Conservation (phyloP, 2,113 vertebrate species). For the Cynopterus brachyotis region DNA sequence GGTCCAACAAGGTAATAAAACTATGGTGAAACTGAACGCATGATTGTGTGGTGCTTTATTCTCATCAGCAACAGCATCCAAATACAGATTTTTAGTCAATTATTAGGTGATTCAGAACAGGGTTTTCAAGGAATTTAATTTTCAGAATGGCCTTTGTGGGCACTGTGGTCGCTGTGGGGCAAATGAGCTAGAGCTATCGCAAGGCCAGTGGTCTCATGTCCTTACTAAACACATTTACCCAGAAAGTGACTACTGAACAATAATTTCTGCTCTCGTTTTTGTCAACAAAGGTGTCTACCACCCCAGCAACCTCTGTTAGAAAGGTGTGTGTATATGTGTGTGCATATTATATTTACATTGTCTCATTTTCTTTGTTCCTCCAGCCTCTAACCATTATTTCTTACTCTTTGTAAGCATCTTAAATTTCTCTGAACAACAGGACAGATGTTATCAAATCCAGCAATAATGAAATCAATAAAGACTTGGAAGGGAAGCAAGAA, state of each 20-base stretch:
- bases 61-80: slow-evolving; percentile 52
- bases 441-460: slow-evolving; percentile 65
- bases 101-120: slow-evolving; percentile 54
- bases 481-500: slow-evolving; percentile 62
- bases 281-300: slow-evolving; percentile 31
- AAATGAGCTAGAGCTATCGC: slow-evolving; percentile 23
- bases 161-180: background rate
- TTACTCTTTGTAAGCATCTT: slow-evolving; percentile 55
- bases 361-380: slow-evolving; percentile 60
- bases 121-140: slow-evolving; percentile 65
- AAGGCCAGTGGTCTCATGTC: slow-evolving; percentile 16
- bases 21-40: slow-evolving; percentile 29
- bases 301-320: background rate
- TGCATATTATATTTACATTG: slow-evolving; percentile 13
- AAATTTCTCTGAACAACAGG: slow-evolving; percentile 65
- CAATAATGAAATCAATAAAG: slow-evolving; percentile 70
- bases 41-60: background rate
- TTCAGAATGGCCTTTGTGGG: slow-evolving; percentile 50
- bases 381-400: slow-evolving; percentile 41
- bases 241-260: slow-evolving; percentile 23
- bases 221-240: slow-evolving; percentile 52
- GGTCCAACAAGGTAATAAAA: slow-evolving; percentile 60
- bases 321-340: background rate
- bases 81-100: slow-evolving; percentile 58
- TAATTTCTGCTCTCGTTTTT: slow-evolving; percentile 33